A percentile compares a stretch with the other conserved stretches of the same genome.
Evolutionary conservation across 64 coral and sea anemone species (phyloP).

Genomic region (Catalaphyllia jardinei): DNA sequence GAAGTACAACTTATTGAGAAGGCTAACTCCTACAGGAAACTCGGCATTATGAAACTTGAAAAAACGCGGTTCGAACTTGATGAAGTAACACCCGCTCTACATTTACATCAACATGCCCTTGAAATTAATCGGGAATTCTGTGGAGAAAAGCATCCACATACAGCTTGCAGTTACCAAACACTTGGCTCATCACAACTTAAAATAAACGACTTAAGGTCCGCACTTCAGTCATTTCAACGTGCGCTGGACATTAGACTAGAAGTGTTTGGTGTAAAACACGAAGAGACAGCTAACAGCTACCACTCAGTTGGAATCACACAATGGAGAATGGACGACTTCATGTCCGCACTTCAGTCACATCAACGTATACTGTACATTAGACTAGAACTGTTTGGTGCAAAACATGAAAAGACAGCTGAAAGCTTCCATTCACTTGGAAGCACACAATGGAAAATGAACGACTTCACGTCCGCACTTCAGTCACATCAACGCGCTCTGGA

Average conservation of each 20-base stretch:
- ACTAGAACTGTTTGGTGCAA: background rate
- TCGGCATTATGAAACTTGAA: background rate
- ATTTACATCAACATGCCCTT: background rate
- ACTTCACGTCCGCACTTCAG: background rate
- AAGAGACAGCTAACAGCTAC: background rate
- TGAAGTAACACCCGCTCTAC: background rate
- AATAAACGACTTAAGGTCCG: too few relatives aligned
- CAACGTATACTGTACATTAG: background rate
- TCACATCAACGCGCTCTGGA: conserved; percentile 1
- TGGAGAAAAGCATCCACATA: too few relatives aligned
- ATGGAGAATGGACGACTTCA: background rate
- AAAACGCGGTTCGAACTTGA: background rate
- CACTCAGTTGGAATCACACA: background rate
- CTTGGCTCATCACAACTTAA: too few relatives aligned
- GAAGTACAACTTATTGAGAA: background rate
- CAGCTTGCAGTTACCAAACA: too few relatives aligned
- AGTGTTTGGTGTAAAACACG: background rate
- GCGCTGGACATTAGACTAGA: background rate
- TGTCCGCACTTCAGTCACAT: background rate
- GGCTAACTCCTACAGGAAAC: background rate
- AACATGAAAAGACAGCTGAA: background rate
- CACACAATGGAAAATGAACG: background rate
- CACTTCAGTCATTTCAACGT: too few relatives aligned
- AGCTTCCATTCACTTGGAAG: background rate
- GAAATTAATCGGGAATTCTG: background rate